phyloP scores from a whole-genome alignment of 2,797 vertebrate species.

The Molossus alvarezi region DNA sequence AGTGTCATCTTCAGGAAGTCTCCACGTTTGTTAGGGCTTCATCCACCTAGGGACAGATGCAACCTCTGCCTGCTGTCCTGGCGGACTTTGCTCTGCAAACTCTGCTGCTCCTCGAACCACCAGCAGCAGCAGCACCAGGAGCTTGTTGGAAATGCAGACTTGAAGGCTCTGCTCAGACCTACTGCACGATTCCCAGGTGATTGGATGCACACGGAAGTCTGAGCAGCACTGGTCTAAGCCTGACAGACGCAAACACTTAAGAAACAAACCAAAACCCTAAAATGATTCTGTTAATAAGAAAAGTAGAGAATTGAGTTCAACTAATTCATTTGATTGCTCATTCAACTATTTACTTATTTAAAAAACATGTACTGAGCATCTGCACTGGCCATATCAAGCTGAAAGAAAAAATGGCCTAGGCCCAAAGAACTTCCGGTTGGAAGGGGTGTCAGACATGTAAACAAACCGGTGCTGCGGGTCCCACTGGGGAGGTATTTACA shows the following conservation, averaged over 20 bases:
- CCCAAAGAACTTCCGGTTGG: neutral
- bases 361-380: neutral
- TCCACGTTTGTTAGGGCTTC: neutral
- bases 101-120: neutral
- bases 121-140: neutral
- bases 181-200: neutral
- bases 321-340: neutral
- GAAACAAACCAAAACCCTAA: neutral
- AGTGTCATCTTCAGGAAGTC: neutral
- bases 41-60: neutral
- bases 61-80: neutral
- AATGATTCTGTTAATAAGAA: constrained; percentile 7
- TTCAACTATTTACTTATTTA: neutral
- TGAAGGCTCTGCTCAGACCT: neutral
- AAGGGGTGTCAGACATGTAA: neutral
- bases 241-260: neutral
- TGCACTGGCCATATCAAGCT: neutral
- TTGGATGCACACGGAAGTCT: too few relatives aligned
- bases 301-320: constrained; percentile 11
- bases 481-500: neutral
- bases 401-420: neutral
- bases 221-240: neutral
- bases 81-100: neutral
- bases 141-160: neutral
- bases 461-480: neutral